phyloP scores from a whole-genome alignment of 2,113 vertebrate genomes.

The Varanus salvator region DNA sequence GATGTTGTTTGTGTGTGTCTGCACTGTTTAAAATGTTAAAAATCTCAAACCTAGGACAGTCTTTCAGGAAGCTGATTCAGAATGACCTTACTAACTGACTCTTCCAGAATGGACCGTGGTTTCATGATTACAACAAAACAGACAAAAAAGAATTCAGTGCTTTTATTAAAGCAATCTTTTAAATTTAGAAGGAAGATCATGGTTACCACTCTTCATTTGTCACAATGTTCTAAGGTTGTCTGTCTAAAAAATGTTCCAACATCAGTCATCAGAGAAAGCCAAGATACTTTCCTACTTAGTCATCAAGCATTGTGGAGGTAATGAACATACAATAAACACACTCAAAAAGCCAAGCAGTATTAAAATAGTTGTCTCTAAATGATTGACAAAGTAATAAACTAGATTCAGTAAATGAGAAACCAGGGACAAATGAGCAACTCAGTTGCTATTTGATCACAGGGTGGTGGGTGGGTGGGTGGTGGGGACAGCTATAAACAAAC shows the following conservation, averaged over 20 bases:
- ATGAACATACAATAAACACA: neutral
- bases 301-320: neutral
- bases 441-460: neutral
- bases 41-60: too few species aligned
- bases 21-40: too few species aligned
- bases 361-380: neutral
- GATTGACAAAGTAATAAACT: neutral
- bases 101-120: too few species aligned
- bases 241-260: accelerated
- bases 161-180: neutral
- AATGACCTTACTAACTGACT: too few species aligned
- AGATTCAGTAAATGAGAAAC: neutral
- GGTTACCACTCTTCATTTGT: accelerated
- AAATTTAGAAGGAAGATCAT: neutral
- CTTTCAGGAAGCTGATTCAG: too few species aligned
- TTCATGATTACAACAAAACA: too few species aligned
- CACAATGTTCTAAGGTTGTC: too few species aligned
- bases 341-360: neutral
- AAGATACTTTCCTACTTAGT: neutral
- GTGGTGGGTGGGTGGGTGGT: too few species aligned
- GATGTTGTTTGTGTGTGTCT: too few species aligned
- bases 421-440: neutral
- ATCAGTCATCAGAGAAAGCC: neutral
- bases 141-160: too few species aligned
- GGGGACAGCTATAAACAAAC: too few species aligned